Base-by-base conservation (phyloP, 2,113 vertebrate species). In the Accipiter virgatus region DNA sequence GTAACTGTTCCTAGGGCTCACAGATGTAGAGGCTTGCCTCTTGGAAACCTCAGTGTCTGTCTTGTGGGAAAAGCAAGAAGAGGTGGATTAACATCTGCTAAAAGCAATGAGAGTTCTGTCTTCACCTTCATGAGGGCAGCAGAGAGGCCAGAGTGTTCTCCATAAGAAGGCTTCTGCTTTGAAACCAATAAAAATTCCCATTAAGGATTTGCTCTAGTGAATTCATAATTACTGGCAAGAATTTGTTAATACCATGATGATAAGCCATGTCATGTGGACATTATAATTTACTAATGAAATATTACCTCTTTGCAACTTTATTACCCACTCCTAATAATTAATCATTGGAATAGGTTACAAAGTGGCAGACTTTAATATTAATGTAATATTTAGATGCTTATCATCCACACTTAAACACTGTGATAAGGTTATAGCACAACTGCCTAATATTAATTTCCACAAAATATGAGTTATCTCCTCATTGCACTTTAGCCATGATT, bases 281-380 rank as follows among this genome's bases (percentile, higher is more conserved):
- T 20, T 58, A 59, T 85, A 74, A 94, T 95, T 93, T 91, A 61
- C 34, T 84, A 90, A 89, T n/a, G 11, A 94, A 95, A 83, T 40
- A 95, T 31, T 75, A 89, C 7, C 42, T 58, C 55, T 92, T 87
- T 88, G 66, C 40, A 90, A 86, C 23, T 96, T 90, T 96, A 91
- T 96, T 97, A 66, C 45, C n/a, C 19, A 83, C 7, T 48, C 7
- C 48, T 81, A 91, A 79, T 92, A 95, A 95, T 81, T 93, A 91
- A 79, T 92, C 71, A 66, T 36, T 62, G 55, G 48, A 86, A 93
- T 32, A 45, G 27, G 15, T 82, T 93, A 90, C 83, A 90, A 86
- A 91, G 82, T 91, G 72, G 32, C 71, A 90, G 48, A 47, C 31
- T 93, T 48, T 73, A 43, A 78, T 92, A 90, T 90, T 65, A 74